phyloP scores from a whole-genome alignment of 2,888 invertebrate genomes.

The Corbicula japonica region DNA sequence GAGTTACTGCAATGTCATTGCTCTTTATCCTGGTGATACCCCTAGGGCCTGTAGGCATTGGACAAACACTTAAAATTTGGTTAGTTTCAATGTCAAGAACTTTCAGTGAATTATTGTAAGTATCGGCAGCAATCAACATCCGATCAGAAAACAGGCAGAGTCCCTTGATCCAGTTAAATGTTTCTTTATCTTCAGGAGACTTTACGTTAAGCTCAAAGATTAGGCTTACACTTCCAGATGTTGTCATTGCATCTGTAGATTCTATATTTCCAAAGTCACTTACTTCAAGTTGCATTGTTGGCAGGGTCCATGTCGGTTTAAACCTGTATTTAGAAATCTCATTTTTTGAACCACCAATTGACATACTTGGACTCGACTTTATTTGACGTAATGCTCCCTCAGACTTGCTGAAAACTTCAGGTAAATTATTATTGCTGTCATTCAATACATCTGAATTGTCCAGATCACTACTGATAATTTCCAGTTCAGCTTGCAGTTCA shows the following conservation, averaged over 20 bases:
- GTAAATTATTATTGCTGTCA: too few species aligned
- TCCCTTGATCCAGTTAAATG: background rate
- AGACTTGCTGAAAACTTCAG: too few species aligned
- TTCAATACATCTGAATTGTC: too few species aligned
- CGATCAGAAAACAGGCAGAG: background rate
- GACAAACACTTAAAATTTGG: background rate
- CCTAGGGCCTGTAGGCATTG: background rate
- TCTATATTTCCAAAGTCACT: background rate
- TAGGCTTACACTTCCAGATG: background rate
- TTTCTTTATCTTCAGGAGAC: background rate
- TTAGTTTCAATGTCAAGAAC: background rate
- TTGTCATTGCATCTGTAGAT: background rate
- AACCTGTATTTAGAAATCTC: conserved; percentile 1
- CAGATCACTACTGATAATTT: too few species aligned
- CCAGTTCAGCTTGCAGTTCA: too few species aligned
- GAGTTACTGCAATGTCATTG: conserved; percentile 3
- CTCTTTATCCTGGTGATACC: background rate
- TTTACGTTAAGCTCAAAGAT: background rate
- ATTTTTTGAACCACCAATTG: too few species aligned
- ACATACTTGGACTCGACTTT: too few species aligned
- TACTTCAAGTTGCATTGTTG: background rate
- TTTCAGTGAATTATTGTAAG: conserved; percentile 1
- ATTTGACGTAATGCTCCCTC: too few species aligned
- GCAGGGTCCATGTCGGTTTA: background rate
- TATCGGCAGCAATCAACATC: background rate